These are phyloP conservation scores for Crocodylus rhombifer DNA, from an alignment of 2,797 vertebrate genomes.

Conservation along the genomic window DNA sequence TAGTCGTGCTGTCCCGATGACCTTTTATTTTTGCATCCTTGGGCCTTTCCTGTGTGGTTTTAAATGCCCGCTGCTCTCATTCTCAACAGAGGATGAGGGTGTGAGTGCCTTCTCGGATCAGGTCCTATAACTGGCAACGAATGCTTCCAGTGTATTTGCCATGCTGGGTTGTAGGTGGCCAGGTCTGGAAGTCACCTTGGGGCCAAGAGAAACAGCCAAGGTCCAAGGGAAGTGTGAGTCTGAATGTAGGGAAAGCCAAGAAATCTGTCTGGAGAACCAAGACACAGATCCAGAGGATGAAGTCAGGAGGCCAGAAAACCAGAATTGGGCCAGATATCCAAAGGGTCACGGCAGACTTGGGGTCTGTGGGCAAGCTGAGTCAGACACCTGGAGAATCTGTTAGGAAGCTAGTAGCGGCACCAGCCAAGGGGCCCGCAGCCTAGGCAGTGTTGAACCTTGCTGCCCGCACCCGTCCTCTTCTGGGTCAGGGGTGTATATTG, in stretches of 20 bases:
- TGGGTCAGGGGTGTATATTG: too few species aligned
- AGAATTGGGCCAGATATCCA: not conserved
- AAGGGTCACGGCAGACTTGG: slow-evolving; percentile 9
- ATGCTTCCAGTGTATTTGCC: not conserved
- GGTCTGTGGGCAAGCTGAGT: not conserved
- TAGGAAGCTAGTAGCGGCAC: too few species aligned
- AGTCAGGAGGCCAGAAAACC: slow-evolving; percentile 58
- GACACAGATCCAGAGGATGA: slow-evolving; percentile 31
- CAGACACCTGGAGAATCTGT: too few species aligned
- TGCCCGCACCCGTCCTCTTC: too few species aligned
- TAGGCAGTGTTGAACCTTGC: too few species aligned
- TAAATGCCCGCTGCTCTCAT: not conserved
- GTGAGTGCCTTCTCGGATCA: not conserved
- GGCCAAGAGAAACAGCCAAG: too few species aligned
- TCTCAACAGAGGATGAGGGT: not conserved
- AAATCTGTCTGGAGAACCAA: too few species aligned
- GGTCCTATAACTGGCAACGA: not conserved
- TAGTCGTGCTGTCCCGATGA: not conserved
- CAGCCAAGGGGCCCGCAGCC: too few species aligned
- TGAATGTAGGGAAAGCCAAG: too few species aligned
- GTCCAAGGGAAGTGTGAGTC: too few species aligned
- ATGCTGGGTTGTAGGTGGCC: too few species aligned
- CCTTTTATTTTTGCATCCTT: not conserved
- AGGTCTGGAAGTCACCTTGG: too few species aligned
- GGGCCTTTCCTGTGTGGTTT: not conserved